Conservation (phyloP, 92 coral and sea anemone genomes). For the Metridium senile region DNA sequence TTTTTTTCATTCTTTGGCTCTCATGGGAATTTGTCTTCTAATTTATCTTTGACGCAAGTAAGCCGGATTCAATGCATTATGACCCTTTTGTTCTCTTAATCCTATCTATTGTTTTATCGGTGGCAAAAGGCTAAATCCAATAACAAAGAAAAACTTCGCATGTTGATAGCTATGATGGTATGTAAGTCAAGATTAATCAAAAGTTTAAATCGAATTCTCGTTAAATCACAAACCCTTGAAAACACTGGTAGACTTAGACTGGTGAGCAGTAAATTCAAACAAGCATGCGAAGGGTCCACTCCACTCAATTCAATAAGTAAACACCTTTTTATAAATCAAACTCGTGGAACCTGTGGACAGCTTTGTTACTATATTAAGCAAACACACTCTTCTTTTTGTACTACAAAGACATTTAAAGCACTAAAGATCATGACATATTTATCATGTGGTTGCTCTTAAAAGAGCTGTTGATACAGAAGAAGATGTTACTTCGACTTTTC, state of each 20-base stretch:
- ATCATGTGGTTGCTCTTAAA: conserved; percentile 3
- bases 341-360: no score
- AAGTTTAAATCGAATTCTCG: no score
- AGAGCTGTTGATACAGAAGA: conserved; percentile 6
- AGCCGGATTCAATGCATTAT: not conserved
- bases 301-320: no score
- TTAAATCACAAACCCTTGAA: no score
- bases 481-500: not conserved
- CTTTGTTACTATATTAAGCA: not conserved
- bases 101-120: not conserved
- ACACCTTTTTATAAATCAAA: no score
- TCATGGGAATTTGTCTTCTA: no score
- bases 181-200: not conserved
- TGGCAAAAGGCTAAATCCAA: not conserved
- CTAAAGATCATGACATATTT: not conserved
- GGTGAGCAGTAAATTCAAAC: not conserved
- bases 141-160: not conserved
- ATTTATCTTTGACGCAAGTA: no score
- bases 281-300: no score
- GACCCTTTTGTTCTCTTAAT: not conserved
- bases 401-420: not conserved
- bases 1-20: no score
- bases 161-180: not conserved
- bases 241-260: no score
- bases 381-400: not conserved